Conservation (phyloP, 2,113 vertebrate species). For the Ammospiza caudacuta region DNA sequence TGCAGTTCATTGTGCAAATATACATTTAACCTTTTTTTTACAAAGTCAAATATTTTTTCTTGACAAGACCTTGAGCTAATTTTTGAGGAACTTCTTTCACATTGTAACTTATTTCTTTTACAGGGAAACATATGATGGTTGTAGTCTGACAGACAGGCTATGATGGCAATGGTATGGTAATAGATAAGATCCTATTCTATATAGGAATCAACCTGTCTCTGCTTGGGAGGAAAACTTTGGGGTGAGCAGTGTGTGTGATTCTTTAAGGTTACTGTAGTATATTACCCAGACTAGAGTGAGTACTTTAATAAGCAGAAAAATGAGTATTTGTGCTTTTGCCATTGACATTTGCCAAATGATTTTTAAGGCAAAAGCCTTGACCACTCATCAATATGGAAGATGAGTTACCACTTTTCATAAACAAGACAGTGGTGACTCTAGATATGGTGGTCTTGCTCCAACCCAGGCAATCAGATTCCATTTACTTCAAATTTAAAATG, state of each 20-base stretch:
- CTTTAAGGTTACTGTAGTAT: neutral
- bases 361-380: neutral
- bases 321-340: neutral
- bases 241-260: neutral
- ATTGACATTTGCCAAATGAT: neutral
- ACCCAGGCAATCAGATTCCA: neutral
- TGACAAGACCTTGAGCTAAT: neutral
- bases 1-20: neutral
- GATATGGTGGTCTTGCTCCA: neutral
- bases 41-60: neutral
- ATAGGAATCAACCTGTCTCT: neutral
- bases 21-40: neutral
- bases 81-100: neutral
- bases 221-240: neutral
- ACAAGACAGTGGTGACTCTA: neutral
- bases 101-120: neutral
- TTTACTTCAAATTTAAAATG: neutral
- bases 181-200: neutral
- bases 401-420: neutral
- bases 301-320: neutral
- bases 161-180: no score
- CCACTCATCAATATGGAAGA: neutral
- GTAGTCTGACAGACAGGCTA: neutral
- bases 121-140: neutral
- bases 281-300: neutral